Percentiles rank a stretch among this genome's conserved stretches.
These are phyloP conservation scores for Syrista parreyssii DNA, from an alignment of 2,888 invertebrate species.

Conservation along the genomic window DNA sequence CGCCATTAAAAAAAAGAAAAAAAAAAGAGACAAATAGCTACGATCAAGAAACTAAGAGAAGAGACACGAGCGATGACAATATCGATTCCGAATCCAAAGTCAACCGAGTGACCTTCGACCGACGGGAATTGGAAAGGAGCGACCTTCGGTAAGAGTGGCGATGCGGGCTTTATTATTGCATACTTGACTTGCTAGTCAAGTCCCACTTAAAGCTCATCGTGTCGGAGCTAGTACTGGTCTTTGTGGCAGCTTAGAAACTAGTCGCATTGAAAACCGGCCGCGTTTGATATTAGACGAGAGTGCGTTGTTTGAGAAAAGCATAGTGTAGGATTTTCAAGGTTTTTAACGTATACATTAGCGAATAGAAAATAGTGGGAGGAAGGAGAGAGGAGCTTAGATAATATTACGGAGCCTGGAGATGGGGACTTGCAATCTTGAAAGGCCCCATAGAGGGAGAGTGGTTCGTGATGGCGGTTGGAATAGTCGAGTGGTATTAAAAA, in stretches of 20 bases:
- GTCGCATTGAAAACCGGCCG: neutral
- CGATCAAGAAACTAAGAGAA: neutral
- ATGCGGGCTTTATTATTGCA: slow-evolving; percentile 36
- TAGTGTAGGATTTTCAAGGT: neutral
- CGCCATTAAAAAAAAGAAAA: neutral
- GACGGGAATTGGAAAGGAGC: slow-evolving; percentile 57
- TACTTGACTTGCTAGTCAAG: neutral
- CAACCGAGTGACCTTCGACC: slow-evolving; percentile 49
- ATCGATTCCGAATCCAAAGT: slow-evolving; percentile 1
- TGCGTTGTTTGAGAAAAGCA: neutral
- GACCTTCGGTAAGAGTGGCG: slow-evolving; percentile 62
- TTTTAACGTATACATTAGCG: neutral
- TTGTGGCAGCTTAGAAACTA: neutral
- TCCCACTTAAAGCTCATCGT: neutral
- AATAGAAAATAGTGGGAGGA: neutral
- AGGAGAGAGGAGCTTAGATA: neutral
- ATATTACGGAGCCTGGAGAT: neutral
- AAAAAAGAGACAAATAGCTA: neutral
- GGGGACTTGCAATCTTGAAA: neutral
- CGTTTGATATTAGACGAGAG: neutral
- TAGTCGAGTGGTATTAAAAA: slow-evolving; percentile 25
- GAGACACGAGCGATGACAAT: neutral
- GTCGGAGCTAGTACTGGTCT: neutral
- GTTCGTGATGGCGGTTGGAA: slow-evolving; percentile 4
- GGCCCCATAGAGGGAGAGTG: neutral